Percentiles rank a stretch among this genome's conserved stretches.
phyloP scores from a whole-genome alignment of 1,140 invertebrate genomes.

The Camponotus vicinus region DNA sequence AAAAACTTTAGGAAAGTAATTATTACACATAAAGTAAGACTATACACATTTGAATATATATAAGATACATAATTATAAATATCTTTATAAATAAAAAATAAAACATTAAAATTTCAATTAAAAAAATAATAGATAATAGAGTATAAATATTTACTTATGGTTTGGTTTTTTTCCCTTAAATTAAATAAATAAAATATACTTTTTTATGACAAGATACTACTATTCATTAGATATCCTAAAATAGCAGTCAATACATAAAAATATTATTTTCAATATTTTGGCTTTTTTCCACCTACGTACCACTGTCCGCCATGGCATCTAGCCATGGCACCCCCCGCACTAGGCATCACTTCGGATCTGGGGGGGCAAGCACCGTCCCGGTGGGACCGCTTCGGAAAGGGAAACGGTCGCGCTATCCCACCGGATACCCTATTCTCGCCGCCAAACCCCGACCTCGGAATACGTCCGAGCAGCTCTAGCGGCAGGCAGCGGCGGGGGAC shows the following conservation, averaged over 20 bases:
- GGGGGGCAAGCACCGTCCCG: no score
- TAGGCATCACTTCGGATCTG: no score
- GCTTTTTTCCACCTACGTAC: not conserved
- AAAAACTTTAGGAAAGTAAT: not conserved
- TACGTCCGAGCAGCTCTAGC: no score
- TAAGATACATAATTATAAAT: slow-evolving; percentile 5
- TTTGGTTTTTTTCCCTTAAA: not conserved
- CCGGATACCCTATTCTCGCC: no score
- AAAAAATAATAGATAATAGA: not conserved
- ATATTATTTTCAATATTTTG: slow-evolving; percentile 1
- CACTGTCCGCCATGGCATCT: no score
- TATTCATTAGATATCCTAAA: not conserved
- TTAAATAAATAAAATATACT: slow-evolving; percentile 3
- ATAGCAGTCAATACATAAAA: not conserved
- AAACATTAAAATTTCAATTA: not conserved
- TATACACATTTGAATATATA: not conserved
- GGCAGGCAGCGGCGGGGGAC: no score
- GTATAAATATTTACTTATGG: not conserved
- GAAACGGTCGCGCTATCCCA: no score
- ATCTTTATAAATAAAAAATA: not conserved
- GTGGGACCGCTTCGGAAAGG: no score
- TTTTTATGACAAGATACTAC: not conserved
- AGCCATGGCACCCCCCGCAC: no score
- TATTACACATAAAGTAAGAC: not conserved
- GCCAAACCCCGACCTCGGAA: no score